Base-by-base conservation (phyloP, 2,113 vertebrate genomes). In the Hemichromis elongatus region DNA sequence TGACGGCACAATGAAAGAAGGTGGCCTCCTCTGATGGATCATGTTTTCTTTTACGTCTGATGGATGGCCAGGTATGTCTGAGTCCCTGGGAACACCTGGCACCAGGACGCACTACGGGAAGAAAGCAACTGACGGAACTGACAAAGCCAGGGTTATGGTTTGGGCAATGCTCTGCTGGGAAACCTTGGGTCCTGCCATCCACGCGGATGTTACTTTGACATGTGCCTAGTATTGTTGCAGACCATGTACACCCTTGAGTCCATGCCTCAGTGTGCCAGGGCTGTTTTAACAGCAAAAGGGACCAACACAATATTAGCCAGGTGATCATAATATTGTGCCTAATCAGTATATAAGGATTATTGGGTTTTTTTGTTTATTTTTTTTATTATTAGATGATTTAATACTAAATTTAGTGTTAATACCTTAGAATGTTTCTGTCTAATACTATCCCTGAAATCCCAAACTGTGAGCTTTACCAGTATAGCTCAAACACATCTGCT, bases 191-290 rank as follows among this genome's bases (percentile, higher is more conserved):
- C 1, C 9, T 35, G 3, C 30, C 57, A 61, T 61, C 57, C 30
- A 61, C 7, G 0, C 33, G 28, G 57, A 61, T 61, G 18, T 0
- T 35, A 11, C 57, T 35, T 61, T 61, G 57, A 61, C 57, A 61
- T 2, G 0, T 61, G 57, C 16, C 57, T 0, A 61, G 9, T 9
- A 61, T 61, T 61, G 33, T 28, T 61, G 16, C 28, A 59, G 3
- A 59, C 14, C 5, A 59, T 61, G 30, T 61, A 61, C 18, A 61
- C 30, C 1, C 5, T 35, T 19, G 57, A 61, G 57, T 0, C 28
- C 16, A 1, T 33, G 2, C 0, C 2, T 61, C 0, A 1, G 19
- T 4, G 28, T 16, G 16, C 33, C 28, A 0, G 57, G 16, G 28
- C 16, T 61, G 16, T 61, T 61, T 2, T 61, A 19, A 1, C 7